phyloP scores from a whole-genome alignment of 2,888 invertebrate species.

The Spicauda simplicius region DNA sequence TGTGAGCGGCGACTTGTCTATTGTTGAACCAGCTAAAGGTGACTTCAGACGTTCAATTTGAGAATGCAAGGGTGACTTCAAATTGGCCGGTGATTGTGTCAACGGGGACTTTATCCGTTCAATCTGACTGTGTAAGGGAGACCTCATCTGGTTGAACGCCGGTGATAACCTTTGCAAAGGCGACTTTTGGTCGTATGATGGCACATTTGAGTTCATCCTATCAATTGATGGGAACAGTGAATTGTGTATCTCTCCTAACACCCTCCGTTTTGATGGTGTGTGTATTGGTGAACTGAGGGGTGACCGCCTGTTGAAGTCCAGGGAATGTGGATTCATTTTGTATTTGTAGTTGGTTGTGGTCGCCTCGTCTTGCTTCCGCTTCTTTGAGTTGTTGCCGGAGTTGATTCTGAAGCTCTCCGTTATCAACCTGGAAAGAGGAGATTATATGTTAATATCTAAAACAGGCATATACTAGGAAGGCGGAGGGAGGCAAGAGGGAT shows the following conservation, averaged over 20 bases:
- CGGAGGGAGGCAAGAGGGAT: too few relatives aligned
- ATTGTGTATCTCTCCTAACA: constrained; percentile 64
- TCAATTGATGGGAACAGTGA: constrained; percentile 24
- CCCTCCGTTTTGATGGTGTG: constrained; percentile 60
- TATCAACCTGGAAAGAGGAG: constrained; percentile 70
- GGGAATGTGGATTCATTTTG: constrained; percentile 72
- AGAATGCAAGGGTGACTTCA: constrained; percentile 7
- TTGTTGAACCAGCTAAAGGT: constrained; percentile 42
- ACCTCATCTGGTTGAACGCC: constrained; percentile 57
- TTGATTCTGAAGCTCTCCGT: constrained; percentile 82
- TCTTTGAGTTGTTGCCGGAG: constrained; percentile 75
- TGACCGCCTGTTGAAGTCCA: constrained; percentile 66
- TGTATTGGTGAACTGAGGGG: constrained; percentile 54
- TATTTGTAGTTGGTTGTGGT: constrained; percentile 64
- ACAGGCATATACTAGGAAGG: too few relatives aligned
- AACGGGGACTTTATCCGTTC: constrained; percentile 18
- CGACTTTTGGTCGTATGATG: constrained; percentile 43
- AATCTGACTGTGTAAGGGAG: constrained; percentile 42
- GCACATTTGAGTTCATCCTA: neutral
- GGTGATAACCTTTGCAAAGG: constrained; percentile 42
- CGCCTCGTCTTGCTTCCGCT: constrained; percentile 72
- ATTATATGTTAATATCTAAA: neutral
- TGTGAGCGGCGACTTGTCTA: constrained; percentile 47
- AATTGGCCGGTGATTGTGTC: too few relatives aligned
- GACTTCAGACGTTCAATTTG: constrained; percentile 42